Conservation (phyloP, 2,113 vertebrate genomes). For the human region GRCh38 chr12:71782001-71782500, state of each 20-base stretch:
- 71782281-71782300: not conserved
- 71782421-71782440: not conserved
- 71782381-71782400: not conserved
- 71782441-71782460: constrained; percentile 42
- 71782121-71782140: not conserved
- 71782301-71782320: not conserved
- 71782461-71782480: constrained; percentile 22
- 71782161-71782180: not conserved
- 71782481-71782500: constrained; percentile 22
- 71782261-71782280: constrained; percentile 28
- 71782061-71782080: constrained; percentile 96
- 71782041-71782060: constrained; percentile 98
- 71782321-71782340: not conserved
- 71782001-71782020: constrained; percentile 62
- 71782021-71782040: constrained; percentile 95
- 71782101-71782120: not conserved
- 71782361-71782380: constrained; percentile 27
- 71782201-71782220: not conserved
- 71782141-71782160: not conserved
- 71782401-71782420: constrained; percentile 12
- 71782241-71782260: not conserved
- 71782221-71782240: not conserved
- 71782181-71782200: not conserved
- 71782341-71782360: constrained; percentile 16
- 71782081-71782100: constrained; percentile 89